Base-by-base conservation (phyloP, 1,140 invertebrate species). In the Sarcophaga peregrina region DNA sequence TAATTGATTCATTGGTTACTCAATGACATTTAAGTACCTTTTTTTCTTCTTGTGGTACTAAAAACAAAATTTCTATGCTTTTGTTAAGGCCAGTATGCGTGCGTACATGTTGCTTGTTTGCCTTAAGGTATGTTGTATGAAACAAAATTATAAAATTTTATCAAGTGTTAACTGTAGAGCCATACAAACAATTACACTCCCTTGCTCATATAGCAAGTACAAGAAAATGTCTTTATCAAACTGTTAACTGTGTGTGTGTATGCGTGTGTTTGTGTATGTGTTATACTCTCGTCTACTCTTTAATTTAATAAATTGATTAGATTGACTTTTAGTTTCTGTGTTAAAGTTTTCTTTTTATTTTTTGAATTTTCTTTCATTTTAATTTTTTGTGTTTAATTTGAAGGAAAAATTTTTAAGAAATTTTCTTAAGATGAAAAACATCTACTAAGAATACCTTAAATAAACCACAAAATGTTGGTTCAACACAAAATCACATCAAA, bases 1-100 rank as follows among this genome's bases (percentile, higher is more conserved):
- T 88, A 88, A 88, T 88, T 88, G 86, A 88, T 86, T 88, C 85
- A 85, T 87, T 86, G 83, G 83, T 83, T 80, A 54, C 48, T 47
- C 48, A 48, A 46, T 75, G 73, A 75, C 37, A 75, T 75, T 46
- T 45, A 25, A 17, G 17, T 75, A 6, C 73, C 46, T 75, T 75
- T 46, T 45, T 13, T 15, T 75, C 15, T 50, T 50, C 48, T 50
- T 50, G 7, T 11, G 48, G 11, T 8, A 50, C 48, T 50, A 8
- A 7, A 8, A n/a, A n/a, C 11, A 8, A 50, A 50, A 50, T 50
- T 50, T 8, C 11, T 6, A 50, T 50, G 11, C n/a, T n/a, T n/a
- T n/a, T n/a, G n/a, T n/a, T n/a, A n/a, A n/a, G n/a, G n/a, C n/a
- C n/a, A n/a, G n/a, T n/a, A 50, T 50, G 11, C 48, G 11, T 8